These are phyloP conservation scores for Lycorma delicatula DNA, from an alignment of 1,140 invertebrate species.

Conservation along the genomic window DNA sequence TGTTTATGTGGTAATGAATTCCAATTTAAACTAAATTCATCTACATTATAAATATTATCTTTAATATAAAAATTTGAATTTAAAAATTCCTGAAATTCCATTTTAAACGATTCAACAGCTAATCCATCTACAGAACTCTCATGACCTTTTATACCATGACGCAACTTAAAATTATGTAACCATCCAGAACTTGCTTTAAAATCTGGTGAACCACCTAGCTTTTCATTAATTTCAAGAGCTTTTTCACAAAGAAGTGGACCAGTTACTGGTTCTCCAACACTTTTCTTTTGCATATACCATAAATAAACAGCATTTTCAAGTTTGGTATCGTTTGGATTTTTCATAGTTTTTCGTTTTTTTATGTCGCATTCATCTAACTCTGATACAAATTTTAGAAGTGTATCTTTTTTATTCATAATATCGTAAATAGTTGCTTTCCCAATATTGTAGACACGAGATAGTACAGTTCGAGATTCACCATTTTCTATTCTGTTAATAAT, in stretches of 20 bases:
- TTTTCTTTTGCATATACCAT: slow-evolving; percentile 25
- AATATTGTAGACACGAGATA: slow-evolving; percentile 14
- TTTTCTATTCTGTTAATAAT: slow-evolving; percentile 18
- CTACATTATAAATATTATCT: too few species aligned
- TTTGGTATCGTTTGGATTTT: slow-evolving; percentile 15
- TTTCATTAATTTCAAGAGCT: slow-evolving; percentile 22
- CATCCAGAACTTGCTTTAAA: slow-evolving; percentile 34
- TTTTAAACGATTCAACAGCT: too few species aligned
- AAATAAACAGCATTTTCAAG: slow-evolving; percentile 21
- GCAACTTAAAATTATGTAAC: slow-evolving; percentile 35
- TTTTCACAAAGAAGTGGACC: slow-evolving; percentile 26
- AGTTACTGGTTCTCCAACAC: slow-evolving; percentile 20
- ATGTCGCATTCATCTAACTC: slow-evolving; percentile 9
- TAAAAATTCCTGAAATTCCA: too few species aligned
- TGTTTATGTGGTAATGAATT: too few species aligned
- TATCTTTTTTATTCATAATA: slow-evolving; percentile 15
- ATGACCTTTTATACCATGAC: slow-evolving; percentile 36
- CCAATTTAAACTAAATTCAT: too few species aligned
- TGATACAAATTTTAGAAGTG: slow-evolving; percentile 15
- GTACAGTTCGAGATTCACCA: slow-evolving; percentile 15
- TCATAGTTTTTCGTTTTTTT: slow-evolving; percentile 18
- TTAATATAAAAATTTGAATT: too few species aligned
- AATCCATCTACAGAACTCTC: too few species aligned
- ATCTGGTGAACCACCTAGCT: slow-evolving; percentile 15
- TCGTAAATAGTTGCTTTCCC: slow-evolving; percentile 23